These are phyloP conservation scores for Oxyteleia sp. DNA, from an alignment of 2,888 invertebrate species.

Conservation along the genomic window DNA sequence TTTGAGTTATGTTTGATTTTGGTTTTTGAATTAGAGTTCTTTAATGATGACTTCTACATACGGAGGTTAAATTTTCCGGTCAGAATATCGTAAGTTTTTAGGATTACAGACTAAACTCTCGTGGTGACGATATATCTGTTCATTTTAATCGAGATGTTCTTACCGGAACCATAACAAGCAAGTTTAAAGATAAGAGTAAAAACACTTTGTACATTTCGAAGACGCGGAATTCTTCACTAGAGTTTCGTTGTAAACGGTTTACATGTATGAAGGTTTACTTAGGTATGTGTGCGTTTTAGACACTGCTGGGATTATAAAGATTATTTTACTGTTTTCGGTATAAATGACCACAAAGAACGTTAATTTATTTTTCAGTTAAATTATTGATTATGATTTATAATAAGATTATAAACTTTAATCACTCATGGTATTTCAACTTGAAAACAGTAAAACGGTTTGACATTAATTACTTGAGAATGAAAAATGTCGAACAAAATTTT, in stretches of 20 bases:
- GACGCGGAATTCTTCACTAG: constrained; percentile 59
- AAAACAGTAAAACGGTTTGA: constrained; percentile 16
- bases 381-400: constrained; percentile 1
- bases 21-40: too few species aligned
- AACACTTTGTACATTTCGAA: constrained; percentile 61
- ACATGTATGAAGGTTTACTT: constrained; percentile 25
- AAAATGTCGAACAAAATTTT: constrained; percentile 3
- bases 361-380: constrained; percentile 7
- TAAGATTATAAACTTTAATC: background rate
- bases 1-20: too few species aligned
- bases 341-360: background rate
- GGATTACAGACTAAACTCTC: background rate
- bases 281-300: constrained; percentile 38
- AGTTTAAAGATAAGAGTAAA: constrained; percentile 32
- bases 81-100: background rate
- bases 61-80: background rate
- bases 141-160: constrained; percentile 26
- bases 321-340: constrained; percentile 26
- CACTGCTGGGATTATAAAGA: constrained; percentile 17
- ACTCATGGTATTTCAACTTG: background rate
- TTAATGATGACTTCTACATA: too few species aligned
- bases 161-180: constrained; percentile 16
- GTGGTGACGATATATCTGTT: constrained; percentile 8
- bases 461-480: background rate
- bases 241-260: constrained; percentile 36